A percentile compares a stretch with the other conserved stretches of the same genome.
phyloP scores from a whole-genome alignment of 2,113 vertebrate genomes.

The Astatoreochromis straeleni region DNA sequence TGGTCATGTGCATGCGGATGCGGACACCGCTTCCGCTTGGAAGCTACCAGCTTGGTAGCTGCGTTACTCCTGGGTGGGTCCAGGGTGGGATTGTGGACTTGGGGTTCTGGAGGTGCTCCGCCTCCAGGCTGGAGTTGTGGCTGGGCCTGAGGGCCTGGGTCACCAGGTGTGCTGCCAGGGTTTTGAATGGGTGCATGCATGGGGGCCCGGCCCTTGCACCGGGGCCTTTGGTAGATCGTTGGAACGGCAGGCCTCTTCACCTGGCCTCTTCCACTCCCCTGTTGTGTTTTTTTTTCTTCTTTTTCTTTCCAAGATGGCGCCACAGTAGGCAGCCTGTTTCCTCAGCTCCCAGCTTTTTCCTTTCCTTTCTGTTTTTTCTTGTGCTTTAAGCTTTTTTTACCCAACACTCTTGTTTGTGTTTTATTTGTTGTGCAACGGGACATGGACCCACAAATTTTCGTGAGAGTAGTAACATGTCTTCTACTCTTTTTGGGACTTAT shows the following conservation, averaged over 20 bases:
- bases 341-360: neutral
- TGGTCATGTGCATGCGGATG: neutral
- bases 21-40: neutral
- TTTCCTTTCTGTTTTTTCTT: neutral
- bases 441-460: neutral
- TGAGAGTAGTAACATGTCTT: neutral
- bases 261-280: neutral
- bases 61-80: neutral
- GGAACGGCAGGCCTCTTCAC: neutral
- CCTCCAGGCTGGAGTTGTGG: neutral
- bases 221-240: neutral
- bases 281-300: neutral
- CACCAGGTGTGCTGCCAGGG: neutral
- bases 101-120: neutral
- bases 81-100: neutral
- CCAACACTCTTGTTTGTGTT: neutral
- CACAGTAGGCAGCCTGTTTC: neutral
- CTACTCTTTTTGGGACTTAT: neutral
- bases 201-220: neutral
- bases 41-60: neutral
- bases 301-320: accelerated
- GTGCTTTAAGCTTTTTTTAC: neutral
- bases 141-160: neutral
- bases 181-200: neutral
- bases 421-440: neutral